Evolutionary conservation across 2,888 invertebrate genomes (phyloP).

Genomic region (Morpho deidamia): DNA sequence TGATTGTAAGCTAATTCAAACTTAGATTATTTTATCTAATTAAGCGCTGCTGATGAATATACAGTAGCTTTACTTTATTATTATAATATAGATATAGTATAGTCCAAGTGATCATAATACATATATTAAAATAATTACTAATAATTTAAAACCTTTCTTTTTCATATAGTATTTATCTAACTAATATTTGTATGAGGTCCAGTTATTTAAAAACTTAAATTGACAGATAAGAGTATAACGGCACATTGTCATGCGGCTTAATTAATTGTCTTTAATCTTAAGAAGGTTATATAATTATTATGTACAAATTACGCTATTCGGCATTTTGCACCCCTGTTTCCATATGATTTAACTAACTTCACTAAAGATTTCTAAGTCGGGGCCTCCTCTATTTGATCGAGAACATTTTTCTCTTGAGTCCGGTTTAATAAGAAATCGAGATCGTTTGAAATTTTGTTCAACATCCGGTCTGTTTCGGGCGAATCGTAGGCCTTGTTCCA

Average conservation of each 20-base stretch:
- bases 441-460: slow-evolving; percentile 89
- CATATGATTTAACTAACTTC: slow-evolving; percentile 34
- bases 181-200: slow-evolving; percentile 1
- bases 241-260: not conserved
- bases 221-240: too few relatives aligned
- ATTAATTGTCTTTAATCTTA: not conserved
- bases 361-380: slow-evolving; percentile 47
- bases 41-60: too few relatives aligned
- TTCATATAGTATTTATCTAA: not conserved
- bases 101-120: too few relatives aligned
- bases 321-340: slow-evolving; percentile 58
- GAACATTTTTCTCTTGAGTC: slow-evolving; percentile 50
- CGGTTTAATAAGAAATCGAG: slow-evolving; percentile 89
- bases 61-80: too few relatives aligned
- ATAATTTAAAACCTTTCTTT: not conserved
- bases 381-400: slow-evolving; percentile 58
- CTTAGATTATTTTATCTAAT: too few relatives aligned
- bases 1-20: too few relatives aligned
- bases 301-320: slow-evolving; percentile 28
- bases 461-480: slow-evolving; percentile 79
- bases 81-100: too few relatives aligned
- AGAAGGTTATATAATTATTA: slow-evolving; percentile 14
- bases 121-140: too few relatives aligned
- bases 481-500: slow-evolving; percentile 59
- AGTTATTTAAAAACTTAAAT: not conserved